Percentiles rank a stretch among this genome's conserved stretches.
These are phyloP conservation scores for Aspidiotus destructor DNA, from an alignment of 2,888 invertebrate species.

Conservation along the genomic window DNA sequence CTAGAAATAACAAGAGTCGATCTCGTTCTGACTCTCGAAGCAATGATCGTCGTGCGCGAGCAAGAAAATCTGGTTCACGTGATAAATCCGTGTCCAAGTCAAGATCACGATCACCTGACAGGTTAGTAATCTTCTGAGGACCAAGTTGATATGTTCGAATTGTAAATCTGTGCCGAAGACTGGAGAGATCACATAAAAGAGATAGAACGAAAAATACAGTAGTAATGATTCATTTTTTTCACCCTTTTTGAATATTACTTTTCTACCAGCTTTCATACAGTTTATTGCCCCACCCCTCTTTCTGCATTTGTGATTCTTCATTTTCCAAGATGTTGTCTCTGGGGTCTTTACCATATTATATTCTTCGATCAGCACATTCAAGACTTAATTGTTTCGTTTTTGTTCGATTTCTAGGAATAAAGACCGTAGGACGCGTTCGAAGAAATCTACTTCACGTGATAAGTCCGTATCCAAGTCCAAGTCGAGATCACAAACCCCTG, in stretches of 20 bases:
- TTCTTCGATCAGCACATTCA: too few species aligned
- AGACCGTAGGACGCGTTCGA: conserved; percentile 7
- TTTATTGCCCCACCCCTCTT: too few species aligned
- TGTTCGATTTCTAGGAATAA: conserved; percentile 17
- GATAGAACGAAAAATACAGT: background rate
- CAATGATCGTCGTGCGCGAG: conserved; percentile 3
- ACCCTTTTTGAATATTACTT: background rate
- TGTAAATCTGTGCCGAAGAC: too few species aligned
- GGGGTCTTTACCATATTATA: too few species aligned
- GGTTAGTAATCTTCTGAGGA: background rate
- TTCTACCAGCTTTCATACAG: too few species aligned
- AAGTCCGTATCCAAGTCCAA: conserved; percentile 15
- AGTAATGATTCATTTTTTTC: background rate
- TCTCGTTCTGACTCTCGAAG: conserved; percentile 27
- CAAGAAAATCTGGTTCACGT: conserved; percentile 4
- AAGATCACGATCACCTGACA: conserved; percentile 3
- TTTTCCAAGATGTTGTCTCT: too few species aligned
- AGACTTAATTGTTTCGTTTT: background rate
- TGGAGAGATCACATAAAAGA: too few species aligned
- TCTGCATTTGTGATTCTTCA: too few species aligned
- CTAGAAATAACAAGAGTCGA: conserved; percentile 24
- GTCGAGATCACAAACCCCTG: conserved; percentile 1
- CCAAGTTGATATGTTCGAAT: background rate
- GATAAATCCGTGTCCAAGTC: conserved; percentile 10
- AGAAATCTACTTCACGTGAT: conserved; percentile 5